Base-by-base conservation (phyloP, 2,888 invertebrate genomes). In the Eilema caniola region DNA sequence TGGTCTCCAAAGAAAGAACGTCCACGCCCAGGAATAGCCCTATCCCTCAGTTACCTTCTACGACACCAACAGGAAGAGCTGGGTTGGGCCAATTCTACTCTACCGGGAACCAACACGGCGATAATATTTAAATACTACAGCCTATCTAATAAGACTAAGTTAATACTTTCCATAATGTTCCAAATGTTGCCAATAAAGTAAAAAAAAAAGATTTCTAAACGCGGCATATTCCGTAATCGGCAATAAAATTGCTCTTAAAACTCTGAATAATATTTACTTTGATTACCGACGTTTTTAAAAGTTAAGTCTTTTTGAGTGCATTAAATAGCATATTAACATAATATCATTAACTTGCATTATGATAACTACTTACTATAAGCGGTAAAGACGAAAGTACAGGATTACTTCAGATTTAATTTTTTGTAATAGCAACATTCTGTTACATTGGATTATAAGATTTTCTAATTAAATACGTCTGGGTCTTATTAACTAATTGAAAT, bases 261-360 rank as follows among this genome's bases (percentile, higher is more conserved):
- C 57, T 24, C 4, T 14, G 24, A 24, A 59, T n/a, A 53, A 53
- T n/a, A 53, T 53, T 53, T 53, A n/a, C 20, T 53, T 53, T n/a
- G 53, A 53, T 53, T 53, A 53, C 53, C 53, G n/a, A 53, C n/a
- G 53, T 53, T 53, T 53, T n/a, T 53, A 53, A 53, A 53, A 20
- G n/a, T 53, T 53, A 47, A 47, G 47, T 47, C 7, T n/a, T 53
- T n/a, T 10, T 10, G 53, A 53, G 53, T 53, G 53, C 53, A 53
- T 53, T 53, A 53, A n/a, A 8, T 53, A 47, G 47, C 12, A 16
- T 20, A 53, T 53, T n/a, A 53, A n/a, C 53, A 53, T 53, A n/a
- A n/a, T n/a, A 20, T 53, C 53, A 53, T 53, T 53, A n/a, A 53
- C 47, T 53, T 53, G n/a, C 8, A n/a, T 53, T 20, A 53, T 53